Evolutionary conservation across 1,140 invertebrate species (phyloP).

Genomic region (Bombus polaris): DNA sequence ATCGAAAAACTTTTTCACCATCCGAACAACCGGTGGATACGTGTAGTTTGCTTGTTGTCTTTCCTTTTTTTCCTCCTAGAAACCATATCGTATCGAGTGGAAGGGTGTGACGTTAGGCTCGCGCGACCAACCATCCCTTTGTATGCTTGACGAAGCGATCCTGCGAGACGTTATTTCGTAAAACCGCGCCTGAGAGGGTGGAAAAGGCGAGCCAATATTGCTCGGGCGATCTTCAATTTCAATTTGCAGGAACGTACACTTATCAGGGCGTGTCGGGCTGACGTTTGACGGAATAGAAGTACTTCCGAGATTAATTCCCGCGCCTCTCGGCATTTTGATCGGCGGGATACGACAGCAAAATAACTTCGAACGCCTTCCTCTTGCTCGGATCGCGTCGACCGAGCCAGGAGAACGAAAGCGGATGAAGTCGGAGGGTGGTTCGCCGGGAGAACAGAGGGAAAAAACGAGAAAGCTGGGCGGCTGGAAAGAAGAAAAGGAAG

Average conservation of each 20-base stretch:
- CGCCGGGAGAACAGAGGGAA: neutral
- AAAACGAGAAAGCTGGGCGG: neutral
- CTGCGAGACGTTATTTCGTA: slow-evolving; percentile 8
- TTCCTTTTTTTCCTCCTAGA: neutral
- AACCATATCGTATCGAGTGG: neutral
- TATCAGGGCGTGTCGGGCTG: slow-evolving; percentile 61
- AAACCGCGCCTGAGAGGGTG: slow-evolving; percentile 5
- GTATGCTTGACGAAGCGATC: neutral
- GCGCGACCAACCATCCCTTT: neutral
- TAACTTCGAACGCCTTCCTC: slow-evolving; percentile 57
- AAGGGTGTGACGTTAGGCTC: neutral
- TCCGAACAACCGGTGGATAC: neutral
- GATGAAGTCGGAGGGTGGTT: slow-evolving; percentile 2
- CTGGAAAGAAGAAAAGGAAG: neutral
- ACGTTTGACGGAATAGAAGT: slow-evolving; percentile 66
- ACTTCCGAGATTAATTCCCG: slow-evolving; percentile 65
- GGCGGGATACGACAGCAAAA: slow-evolving; percentile 61
- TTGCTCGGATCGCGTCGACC: slow-evolving; percentile 43
- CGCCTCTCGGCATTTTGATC: slow-evolving; percentile 66
- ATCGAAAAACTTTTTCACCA: slow-evolving; percentile 25
- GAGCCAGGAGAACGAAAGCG: neutral
- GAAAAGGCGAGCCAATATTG: slow-evolving; percentile 23
- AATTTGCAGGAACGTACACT: slow-evolving; percentile 63
- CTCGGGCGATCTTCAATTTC: slow-evolving; percentile 61
- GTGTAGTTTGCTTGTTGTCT: neutral